Base-by-base conservation (phyloP, 2,888 invertebrate species). In the Brassicogethes aeneus region DNA sequence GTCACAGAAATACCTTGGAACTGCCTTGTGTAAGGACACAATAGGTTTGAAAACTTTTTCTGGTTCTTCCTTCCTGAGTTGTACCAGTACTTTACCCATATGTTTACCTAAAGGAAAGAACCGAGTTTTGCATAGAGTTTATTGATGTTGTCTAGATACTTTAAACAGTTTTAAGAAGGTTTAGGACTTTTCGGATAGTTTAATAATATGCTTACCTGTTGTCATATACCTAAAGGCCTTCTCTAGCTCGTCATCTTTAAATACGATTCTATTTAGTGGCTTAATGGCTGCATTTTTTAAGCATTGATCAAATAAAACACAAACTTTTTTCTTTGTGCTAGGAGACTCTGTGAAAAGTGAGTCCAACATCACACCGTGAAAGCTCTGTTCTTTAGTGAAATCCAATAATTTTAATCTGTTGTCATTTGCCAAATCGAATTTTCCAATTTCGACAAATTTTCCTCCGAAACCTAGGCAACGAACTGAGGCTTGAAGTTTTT, bases 381-480 rank as follows among this genome's bases (percentile, higher is more conserved):
- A 85, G 46, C 80, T 79, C 15, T 81, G 72, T 55, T 85, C 82
- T 47, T 79, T 80, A 38, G 84, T 64, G 58, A 90, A 83, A 1
- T 76, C 60, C 15, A 79, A 70, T 77, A 89, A 74, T 1, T 74
- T 75, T 10, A 82, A 54, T 8, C 76, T 62, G 48, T 66, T 80
- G 59, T 91, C 82, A 41, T 71, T 73, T 0, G 79, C 75, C 55
- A 90, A 69, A 66, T 92, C 90, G 57, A 80, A 85, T 67, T 90
- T 91, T 34, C 91, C 90, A 45, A 92, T 90, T 69, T 91, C 90
- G 36, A 90, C 64, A 65, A 91, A 91, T 42, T 80, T 71, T 7
- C 90, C 82, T 1, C 72, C 69, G 2, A 52, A 51, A 1, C 72
- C 76, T 7, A 82, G 62, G 50, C 82, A 82, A 2, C 79, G 68